Evolutionary conservation across 2,888 invertebrate species (phyloP), one percentile per base, ranked within the genome.

Genomic region (Disparrhopalites patrizii): DNA sequence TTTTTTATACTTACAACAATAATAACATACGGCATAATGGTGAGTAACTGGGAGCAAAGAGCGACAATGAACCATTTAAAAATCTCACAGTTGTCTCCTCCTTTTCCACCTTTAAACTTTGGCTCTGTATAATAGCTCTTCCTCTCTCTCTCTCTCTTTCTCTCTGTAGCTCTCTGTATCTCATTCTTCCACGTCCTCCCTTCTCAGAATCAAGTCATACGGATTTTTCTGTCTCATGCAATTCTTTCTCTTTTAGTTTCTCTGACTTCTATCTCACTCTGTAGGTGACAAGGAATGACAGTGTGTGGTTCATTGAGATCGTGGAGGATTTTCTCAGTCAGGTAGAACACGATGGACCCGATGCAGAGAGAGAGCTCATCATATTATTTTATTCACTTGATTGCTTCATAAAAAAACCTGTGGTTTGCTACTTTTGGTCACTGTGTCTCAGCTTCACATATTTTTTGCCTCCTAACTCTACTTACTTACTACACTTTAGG

Each of bases 301-400:
- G 52, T 61, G 61, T 61, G 51, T 36, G 36, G 36, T 20, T 31
- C 36, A 25, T 50, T 51, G 61, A 50, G 60, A 51, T 36, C 51
- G 61, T 61, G 52, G 61, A 61, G 61, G 52, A 61, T 61, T 51
- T 61, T 61, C 61, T 51, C 61, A 51, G 61, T 51, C 51, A 61
- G 61, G 61, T 61, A 61, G 61, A 51, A 61, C 61, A 61, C 61
- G 61, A 51, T 51, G 30, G 61, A 61, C 61, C 51, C 33, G 61
- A 51, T 36, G 51, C 61, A 51, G 61, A 51, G 57, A 5, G 10
- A 52, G 40, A 23, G 56, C 38, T 38, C 55, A 31, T 40, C 54
- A 54, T 54, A 25, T 33, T 25, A n/a, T n/a, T 40, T 60, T 50
- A 60, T 60, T 20, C 60, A 47, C 60, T 60, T 60, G 60, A 60